Conservation (phyloP, 92 coral and sea anemone species). For the Bergia sp. region DNA sequence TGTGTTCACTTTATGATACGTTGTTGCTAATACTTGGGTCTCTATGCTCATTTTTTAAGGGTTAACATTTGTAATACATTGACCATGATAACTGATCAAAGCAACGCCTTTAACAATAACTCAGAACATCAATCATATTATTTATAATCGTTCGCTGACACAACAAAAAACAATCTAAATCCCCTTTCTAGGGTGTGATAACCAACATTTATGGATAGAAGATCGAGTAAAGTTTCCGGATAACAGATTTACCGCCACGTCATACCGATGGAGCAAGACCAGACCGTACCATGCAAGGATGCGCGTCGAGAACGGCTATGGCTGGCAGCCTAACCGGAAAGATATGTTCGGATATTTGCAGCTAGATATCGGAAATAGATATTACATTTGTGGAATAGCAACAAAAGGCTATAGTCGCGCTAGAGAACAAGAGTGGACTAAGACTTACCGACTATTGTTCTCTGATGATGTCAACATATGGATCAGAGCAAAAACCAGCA, state of each 20-base stretch:
- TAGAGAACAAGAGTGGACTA: background rate
- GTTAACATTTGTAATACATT: too few relatives aligned
- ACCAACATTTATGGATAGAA: constrained; percentile 13
- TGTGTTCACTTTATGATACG: too few relatives aligned
- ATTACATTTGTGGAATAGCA: constrained; percentile 14
- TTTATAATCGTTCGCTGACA: too few relatives aligned
- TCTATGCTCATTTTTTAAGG: too few relatives aligned
- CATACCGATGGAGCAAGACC: constrained; percentile 11
- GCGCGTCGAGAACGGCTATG: constrained; percentile 6
- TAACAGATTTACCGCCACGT: constrained; percentile 1
- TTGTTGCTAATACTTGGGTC: too few relatives aligned
- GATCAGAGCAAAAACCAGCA: background rate
- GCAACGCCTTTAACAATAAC: too few relatives aligned
- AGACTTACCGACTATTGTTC: background rate
- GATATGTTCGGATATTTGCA: background rate
- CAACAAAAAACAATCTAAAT: background rate
- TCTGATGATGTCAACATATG: background rate
- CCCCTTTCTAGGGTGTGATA: constrained; percentile 10
- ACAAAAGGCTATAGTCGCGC: background rate
- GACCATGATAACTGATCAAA: too few relatives aligned
- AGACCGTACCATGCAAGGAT: constrained; percentile 12
- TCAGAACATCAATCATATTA: too few relatives aligned
- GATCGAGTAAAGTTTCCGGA: constrained; percentile 29
- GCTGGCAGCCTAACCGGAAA: background rate
- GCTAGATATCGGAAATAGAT: constrained; percentile 5